Base-by-base conservation (phyloP, 2,888 invertebrate genomes). In the Acleris laterana region DNA sequence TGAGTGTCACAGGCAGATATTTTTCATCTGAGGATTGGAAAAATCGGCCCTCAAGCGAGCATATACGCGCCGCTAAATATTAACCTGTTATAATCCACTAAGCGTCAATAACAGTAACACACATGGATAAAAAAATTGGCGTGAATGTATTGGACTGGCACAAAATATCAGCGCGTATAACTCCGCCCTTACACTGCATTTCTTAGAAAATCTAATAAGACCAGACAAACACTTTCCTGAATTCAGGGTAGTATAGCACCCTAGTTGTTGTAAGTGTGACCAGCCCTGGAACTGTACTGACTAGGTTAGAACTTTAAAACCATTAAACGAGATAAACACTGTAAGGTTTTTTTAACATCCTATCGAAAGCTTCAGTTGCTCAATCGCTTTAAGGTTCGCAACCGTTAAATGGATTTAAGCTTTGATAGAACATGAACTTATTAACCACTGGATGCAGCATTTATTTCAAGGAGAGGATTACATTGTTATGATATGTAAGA, bases 201-300 rank as follows among this genome's bases (percentile, higher is more conserved):
- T 60, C 25, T 60, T 59, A 63, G 52, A 55, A 17, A 60, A 32
- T 9, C 19, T 49, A 38, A 22, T 58, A 17, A 48, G 38, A n/a
- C 16, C 48, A 22, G 42, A 55, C 48, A 25, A 38, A n/a, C 59
- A 25, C 5, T 42, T 32, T 25, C 32, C 46, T 20, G 32, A 56
- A 55, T 42, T 60, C 19, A 44, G 42, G 38, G 25, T 55, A 46
- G 6, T 19, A 20, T 65, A 65, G 65, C 11, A 64, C 32, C 19
- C 60, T 50, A 66, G 55, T 50, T 61, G 32, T 46, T 51, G 49
- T 55, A 65, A 49, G 53, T 55, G 28, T 49, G 65, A 56, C 50
- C 61, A 60, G 60, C 65, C 28, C 53, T 50, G 32, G 42, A 60
- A 60, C 49, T 56, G 65, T 65, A 65, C 63, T 63, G 57, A 46